Base-by-base conservation (phyloP, 2,888 invertebrate species). In the Melolontha melolontha region DNA sequence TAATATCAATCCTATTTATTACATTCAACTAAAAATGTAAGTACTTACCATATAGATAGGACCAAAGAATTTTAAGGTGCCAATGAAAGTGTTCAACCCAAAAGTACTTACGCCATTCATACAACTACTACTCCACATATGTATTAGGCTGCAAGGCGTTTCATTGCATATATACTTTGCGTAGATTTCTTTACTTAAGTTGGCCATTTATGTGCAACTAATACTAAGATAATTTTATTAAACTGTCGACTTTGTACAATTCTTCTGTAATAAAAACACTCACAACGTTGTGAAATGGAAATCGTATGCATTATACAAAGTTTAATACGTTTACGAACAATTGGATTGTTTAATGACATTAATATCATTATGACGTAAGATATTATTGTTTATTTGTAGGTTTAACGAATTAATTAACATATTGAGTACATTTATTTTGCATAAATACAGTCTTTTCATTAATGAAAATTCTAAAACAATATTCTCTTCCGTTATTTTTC, bases 1-100 rank as follows among this genome's bases (percentile, higher is more conserved):
- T n/a, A n/a, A n/a, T n/a, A n/a, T n/a, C n/a, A n/a, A n/a, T n/a
- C n/a, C n/a, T n/a, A n/a, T n/a, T n/a, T n/a, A n/a, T 44, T 44
- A 12, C 27, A 57, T 27, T 6, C 52, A 42, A 27, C 6, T 51
- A n/a, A n/a, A n/a, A n/a, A n/a, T n/a, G n/a, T n/a, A n/a, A n/a
- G n/a, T n/a, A 75, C 75, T 76, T 74, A 78, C 79, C 52, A 76
- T 11, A 63, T 77, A 78, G 63, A 79, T 75, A 11, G 77, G 75
- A 5, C 77, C 34, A 52, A 76, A 78, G 69, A 80, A 79, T 64
- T 74, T 78, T 2, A 73, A 57, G 5, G 73, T 22, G 16, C 80
- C 80, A n/a, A 65, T 51, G 22, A 70, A 16, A 1, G 74, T 22
- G 50, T 74, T 69, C 12, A 17, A 1, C 52, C 7, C 4, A 69